phyloP scores from a whole-genome alignment of 1,140 invertebrate species.

The Drosophila navojoa region DNA sequence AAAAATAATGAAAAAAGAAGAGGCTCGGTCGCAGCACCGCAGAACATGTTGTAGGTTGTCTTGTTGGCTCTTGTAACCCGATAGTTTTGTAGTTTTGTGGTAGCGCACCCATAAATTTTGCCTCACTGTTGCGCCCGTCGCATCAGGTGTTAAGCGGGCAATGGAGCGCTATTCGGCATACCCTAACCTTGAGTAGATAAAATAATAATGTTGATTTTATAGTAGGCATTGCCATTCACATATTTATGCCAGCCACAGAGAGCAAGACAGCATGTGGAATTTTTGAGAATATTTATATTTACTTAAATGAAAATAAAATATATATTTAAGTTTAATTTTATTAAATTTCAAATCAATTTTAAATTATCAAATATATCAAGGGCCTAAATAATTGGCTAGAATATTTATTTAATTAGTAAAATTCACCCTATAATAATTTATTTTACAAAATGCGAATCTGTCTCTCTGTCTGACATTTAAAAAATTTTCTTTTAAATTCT shows the following conservation, averaged over 20 bases:
- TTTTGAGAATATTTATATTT: no score
- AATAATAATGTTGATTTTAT: not conserved
- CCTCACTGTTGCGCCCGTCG: constrained; percentile 43
- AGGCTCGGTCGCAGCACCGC: constrained; percentile 2
- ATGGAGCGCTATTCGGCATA: constrained; percentile 23
- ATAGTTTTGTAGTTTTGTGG: constrained; percentile 81
- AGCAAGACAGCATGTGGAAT: no score
- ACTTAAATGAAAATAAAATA: no score
- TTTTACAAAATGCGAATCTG: no score
- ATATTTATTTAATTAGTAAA: no score
- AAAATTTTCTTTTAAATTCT: no score
- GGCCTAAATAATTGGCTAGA: no score
- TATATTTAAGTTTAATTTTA: no score
- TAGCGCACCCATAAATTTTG: constrained; percentile 79
- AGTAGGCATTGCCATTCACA: not conserved
- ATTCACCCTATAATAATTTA: no score
- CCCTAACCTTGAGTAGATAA: not conserved
- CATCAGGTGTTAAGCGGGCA: constrained; percentile 77
- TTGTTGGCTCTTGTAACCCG: constrained; percentile 77
- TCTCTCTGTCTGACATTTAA: no score
- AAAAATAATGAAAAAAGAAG: not conserved
- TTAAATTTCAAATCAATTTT: no score
- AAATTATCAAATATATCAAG: no score
- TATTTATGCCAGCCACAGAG: not conserved
- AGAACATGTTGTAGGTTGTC: constrained; percentile 80